Evolutionary conservation across 2,113 vertebrate species (phyloP).

Genomic region (Hippolais icterina): DNA sequence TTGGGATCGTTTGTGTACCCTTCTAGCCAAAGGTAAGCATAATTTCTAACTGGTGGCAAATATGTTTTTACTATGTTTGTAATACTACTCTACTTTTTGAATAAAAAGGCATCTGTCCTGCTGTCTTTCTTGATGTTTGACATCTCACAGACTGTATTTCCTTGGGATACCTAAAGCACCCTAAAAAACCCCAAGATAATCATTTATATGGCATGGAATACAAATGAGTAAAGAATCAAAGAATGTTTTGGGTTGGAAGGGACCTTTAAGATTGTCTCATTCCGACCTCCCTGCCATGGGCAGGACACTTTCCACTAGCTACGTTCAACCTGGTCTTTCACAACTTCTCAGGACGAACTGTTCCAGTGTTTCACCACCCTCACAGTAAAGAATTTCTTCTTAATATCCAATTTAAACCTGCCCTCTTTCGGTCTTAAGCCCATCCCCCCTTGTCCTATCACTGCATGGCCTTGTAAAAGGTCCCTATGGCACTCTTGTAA

Average conservation of each 20-base stretch:
- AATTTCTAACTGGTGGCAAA: background rate
- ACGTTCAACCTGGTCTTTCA: background rate
- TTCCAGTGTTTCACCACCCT: background rate
- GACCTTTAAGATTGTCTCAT: background rate
- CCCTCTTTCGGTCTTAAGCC: background rate
- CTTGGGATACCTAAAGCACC: background rate
- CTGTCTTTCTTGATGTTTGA: background rate
- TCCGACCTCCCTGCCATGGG: background rate
- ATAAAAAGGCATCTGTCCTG: background rate
- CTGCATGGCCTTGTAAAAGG: background rate
- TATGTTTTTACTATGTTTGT: background rate
- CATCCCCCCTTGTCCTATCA: background rate
- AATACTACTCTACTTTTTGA: background rate
- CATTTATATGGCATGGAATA: background rate
- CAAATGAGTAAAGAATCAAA: background rate
- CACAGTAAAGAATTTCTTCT: background rate
- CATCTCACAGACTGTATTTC: background rate
- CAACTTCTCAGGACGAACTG: background rate
- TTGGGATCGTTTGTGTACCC: background rate
- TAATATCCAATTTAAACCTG: background rate
- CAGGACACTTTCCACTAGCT: background rate
- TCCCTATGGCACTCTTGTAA: background rate
- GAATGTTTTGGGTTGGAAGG: background rate
- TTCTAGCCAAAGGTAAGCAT: slow-evolving; percentile 53
- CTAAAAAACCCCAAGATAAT: background rate